These are phyloP conservation scores for Ciconia stormi DNA, from an alignment of 2,113 vertebrate species.

Conservation along the genomic window DNA sequence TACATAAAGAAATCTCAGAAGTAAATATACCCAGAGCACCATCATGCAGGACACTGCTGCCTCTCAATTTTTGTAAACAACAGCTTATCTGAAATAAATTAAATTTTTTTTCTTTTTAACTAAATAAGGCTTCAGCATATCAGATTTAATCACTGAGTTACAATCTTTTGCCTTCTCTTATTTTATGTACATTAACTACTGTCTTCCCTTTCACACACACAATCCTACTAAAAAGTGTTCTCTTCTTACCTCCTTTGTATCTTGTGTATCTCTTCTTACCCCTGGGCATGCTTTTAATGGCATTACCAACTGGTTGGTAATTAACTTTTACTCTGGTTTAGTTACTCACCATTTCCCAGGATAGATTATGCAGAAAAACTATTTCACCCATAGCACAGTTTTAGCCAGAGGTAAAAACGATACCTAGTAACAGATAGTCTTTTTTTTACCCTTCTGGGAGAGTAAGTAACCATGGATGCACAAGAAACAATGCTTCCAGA, in stretches of 20 bases:
- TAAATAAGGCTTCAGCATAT: neutral
- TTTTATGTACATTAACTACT: neutral
- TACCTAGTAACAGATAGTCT: neutral
- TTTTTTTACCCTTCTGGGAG: neutral
- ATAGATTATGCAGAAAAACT: neutral
- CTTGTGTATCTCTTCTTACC: neutral
- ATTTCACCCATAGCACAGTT: neutral
- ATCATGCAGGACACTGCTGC: neutral
- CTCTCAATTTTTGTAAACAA: neutral
- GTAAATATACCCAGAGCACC: neutral
- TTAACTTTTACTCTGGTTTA: conserved; percentile 33
- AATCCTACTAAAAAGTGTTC: neutral
- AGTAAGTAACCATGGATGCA: neutral
- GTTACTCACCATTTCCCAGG: conserved; percentile 30
- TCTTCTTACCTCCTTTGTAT: neutral
- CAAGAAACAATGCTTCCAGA: neutral
- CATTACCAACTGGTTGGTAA: neutral
- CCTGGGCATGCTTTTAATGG: neutral
- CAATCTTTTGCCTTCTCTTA: neutral
- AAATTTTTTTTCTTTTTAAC: neutral
- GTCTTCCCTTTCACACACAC: neutral
- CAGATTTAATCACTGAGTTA: neutral
- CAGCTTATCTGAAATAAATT: neutral
- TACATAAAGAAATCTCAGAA: neutral
- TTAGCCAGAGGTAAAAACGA: neutral